phyloP scores from a whole-genome alignment of 2,797 vertebrate genomes.

The Sebastes steindachneri region DNA sequence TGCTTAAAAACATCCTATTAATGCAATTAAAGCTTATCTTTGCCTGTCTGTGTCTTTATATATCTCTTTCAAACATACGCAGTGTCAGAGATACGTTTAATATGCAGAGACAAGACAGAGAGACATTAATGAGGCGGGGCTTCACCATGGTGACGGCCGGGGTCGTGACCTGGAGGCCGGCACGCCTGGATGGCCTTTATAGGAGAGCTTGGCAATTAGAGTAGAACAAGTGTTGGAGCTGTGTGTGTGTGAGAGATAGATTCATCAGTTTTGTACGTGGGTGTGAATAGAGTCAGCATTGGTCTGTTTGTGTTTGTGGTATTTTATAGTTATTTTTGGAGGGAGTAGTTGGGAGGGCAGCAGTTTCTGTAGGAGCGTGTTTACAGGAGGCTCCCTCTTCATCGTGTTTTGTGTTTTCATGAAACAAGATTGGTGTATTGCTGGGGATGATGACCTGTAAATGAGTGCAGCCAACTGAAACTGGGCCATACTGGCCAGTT shows the following conservation, averaged over 20 bases:
- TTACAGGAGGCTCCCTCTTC: not conserved
- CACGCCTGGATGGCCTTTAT: constrained; percentile 75
- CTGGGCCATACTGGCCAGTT: constrained; percentile 24
- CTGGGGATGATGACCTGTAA: constrained; percentile 37
- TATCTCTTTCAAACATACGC: not conserved
- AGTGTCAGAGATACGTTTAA: constrained; percentile 43
- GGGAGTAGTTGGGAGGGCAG: not conserved
- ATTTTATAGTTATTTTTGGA: constrained; percentile 20
- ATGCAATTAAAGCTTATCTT: not conserved
- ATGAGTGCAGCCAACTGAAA: constrained; percentile 58
- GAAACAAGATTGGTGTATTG: constrained; percentile 21
- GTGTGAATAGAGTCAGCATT: constrained; percentile 6
- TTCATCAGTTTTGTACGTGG: constrained; percentile 18
- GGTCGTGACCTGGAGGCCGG: constrained; percentile 72
- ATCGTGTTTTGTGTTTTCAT: constrained; percentile 19
- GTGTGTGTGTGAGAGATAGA: constrained; percentile 10
- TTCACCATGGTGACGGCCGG: constrained; percentile 67
- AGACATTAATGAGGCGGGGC: constrained; percentile 70
- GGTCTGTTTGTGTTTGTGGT: constrained; percentile 20
- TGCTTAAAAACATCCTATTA: not conserved
- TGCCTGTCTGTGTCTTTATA: not conserved
- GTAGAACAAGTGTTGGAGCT: constrained; percentile 33
- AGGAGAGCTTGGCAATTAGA: constrained; percentile 73
- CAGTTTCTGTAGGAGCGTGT: not conserved
- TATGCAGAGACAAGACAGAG: constrained; percentile 66